Conservation (phyloP, 2,113 vertebrate species). For the Circaetus cinerascens region DNA sequence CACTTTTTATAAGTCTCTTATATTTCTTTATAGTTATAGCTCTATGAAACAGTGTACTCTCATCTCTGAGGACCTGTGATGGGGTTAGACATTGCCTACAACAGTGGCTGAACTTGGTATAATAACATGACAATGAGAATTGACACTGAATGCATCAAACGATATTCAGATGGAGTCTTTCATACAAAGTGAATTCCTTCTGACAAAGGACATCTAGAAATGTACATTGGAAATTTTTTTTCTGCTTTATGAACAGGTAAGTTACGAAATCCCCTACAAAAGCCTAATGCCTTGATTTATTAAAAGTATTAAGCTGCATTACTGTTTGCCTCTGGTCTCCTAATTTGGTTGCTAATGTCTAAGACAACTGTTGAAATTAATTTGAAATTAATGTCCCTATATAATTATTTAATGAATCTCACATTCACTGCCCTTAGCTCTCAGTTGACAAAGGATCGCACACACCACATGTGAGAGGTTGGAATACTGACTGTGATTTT, state of each 20-base stretch:
- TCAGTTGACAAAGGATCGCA: constrained; percentile 27
- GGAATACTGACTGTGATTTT: constrained; percentile 17
- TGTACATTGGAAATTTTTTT: not conserved
- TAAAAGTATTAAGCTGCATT: constrained; percentile 38
- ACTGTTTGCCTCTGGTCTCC: constrained; percentile 35
- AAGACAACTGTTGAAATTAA: constrained; percentile 55
- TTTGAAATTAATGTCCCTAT: constrained; percentile 59
- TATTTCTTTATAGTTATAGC: not conserved
- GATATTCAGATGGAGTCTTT: not conserved
- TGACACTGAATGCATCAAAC: not conserved
- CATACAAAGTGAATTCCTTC: not conserved
- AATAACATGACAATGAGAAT: not conserved
- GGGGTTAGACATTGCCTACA: not conserved
- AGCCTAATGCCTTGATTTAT: constrained; percentile 50
- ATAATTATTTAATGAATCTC: constrained; percentile 67
- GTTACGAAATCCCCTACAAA: not conserved
- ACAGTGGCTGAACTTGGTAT: not conserved
- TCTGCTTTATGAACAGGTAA: not conserved
- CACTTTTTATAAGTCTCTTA: not conserved
- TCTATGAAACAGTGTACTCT: not conserved
- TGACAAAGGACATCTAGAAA: not conserved
- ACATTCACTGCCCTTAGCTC: constrained; percentile 52
- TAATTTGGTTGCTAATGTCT: constrained; percentile 47
- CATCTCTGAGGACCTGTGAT: not conserved
- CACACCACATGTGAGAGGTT: not conserved